Conservation (phyloP, 2,797 vertebrate genomes). For the Takifugu ocellatus region DNA sequence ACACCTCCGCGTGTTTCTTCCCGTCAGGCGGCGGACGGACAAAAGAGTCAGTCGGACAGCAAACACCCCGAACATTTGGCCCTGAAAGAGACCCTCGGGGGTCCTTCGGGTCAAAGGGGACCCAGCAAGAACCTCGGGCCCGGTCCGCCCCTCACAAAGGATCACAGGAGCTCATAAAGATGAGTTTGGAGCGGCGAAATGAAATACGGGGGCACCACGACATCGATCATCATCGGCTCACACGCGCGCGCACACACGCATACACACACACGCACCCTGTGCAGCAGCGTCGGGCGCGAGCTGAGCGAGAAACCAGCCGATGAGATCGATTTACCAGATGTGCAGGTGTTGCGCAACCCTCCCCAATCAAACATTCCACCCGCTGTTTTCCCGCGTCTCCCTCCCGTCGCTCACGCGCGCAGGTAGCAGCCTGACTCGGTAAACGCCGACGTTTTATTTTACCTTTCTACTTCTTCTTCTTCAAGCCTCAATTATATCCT, state of each 20-base stretch:
- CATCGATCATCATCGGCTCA: neutral
- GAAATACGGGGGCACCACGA: too few relatives aligned
- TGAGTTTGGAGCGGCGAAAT: too few relatives aligned
- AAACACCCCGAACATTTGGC: neutral
- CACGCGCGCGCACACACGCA: slow-evolving; percentile 14
- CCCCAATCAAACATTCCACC: slow-evolving; percentile 60
- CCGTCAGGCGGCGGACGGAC: slow-evolving; percentile 27
- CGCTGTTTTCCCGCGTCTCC: slow-evolving; percentile 18
- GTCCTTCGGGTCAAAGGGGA: too few relatives aligned
- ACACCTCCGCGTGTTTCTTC: slow-evolving; percentile 25
- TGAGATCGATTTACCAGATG: slow-evolving; percentile 75
- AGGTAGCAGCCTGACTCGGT: slow-evolving; percentile 68
- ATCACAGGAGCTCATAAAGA: too few relatives aligned
- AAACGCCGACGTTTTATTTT: slow-evolving; percentile 62
- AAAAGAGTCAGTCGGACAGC: neutral
- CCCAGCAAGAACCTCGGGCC: too few relatives aligned
- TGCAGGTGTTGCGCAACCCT: slow-evolving; percentile 77
- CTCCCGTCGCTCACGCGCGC: slow-evolving; percentile 45
- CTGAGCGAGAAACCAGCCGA: slow-evolving; percentile 50
- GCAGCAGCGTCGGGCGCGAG: slow-evolving; percentile 53
- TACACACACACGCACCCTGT: slow-evolving; percentile 46
- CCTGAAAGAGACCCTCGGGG: too few relatives aligned
- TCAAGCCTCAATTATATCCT: slow-evolving; percentile 55
- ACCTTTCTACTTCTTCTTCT: slow-evolving; percentile 16
- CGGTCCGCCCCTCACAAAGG: too few relatives aligned